These are phyloP conservation scores for Cynodonichthys magdalenae DNA, from an alignment of 2,797 vertebrate genomes.

Conservation along the genomic window DNA sequence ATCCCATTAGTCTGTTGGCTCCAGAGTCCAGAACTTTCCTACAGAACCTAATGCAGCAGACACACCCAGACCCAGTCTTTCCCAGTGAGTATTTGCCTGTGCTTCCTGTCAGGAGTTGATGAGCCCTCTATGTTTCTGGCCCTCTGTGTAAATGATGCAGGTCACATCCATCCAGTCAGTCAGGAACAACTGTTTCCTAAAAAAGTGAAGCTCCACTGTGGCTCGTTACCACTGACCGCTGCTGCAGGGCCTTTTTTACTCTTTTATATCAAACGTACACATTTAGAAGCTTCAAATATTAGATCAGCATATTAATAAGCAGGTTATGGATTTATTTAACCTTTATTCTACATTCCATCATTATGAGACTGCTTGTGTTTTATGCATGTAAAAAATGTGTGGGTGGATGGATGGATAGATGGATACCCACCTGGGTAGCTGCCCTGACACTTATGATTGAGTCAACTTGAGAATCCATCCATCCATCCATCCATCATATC, in stretches of 20 bases:
- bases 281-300: not conserved
- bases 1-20: constrained; percentile 57
- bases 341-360: no score
- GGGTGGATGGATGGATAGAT: constrained; percentile 51
- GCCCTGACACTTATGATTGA: no score
- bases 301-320: constrained; percentile 17
- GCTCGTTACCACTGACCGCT: constrained; percentile 32
- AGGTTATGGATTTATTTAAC: no score
- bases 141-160: constrained; percentile 27
- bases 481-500: no score
- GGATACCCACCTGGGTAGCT: no score
- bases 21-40: constrained; percentile 37
- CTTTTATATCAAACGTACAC: not conserved
- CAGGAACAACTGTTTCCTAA: constrained; percentile 6
- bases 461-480: no score
- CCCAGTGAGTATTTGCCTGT: constrained; percentile 35
- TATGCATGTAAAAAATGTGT: constrained; percentile 33
- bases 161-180: constrained; percentile 37
- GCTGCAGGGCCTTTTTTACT: constrained; percentile 13
- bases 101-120: constrained; percentile 44
- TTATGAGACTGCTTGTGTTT: no score
- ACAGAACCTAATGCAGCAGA: constrained; percentile 23
- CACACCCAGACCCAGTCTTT: constrained; percentile 17
- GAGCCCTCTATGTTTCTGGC: constrained; percentile 31
- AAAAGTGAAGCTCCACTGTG: not conserved